These are phyloP conservation scores for Rhipidura dahli DNA, from an alignment of 2,113 vertebrate species.

Conservation along the genomic window DNA sequence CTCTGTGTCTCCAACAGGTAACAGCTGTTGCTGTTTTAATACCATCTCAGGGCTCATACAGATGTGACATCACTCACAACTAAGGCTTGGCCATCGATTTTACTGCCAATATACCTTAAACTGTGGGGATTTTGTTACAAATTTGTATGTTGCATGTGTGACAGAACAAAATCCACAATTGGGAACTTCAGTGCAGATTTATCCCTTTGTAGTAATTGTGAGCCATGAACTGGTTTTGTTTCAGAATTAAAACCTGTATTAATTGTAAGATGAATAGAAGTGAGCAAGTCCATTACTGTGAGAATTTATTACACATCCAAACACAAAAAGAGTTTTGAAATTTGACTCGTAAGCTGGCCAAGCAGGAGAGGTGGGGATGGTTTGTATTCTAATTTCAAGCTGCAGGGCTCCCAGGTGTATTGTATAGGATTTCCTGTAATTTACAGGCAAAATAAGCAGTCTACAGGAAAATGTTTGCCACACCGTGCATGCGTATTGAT, in stretches of 20 bases:
- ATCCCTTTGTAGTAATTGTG: slow-evolving; percentile 19
- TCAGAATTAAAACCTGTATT: slow-evolving; percentile 57
- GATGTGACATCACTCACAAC: slow-evolving; percentile 66
- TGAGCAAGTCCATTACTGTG: slow-evolving; percentile 31
- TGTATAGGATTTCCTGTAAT: slow-evolving; percentile 80
- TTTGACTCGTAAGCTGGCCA: slow-evolving; percentile 56
- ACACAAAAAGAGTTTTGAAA: slow-evolving; percentile 45
- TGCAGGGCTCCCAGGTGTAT: slow-evolving; percentile 78
- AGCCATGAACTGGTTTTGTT: slow-evolving; percentile 26
- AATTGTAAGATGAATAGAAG: slow-evolving; percentile 47
- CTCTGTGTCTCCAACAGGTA: slow-evolving; percentile 47
- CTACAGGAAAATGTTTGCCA: slow-evolving; percentile 73
- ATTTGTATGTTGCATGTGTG: slow-evolving; percentile 40
- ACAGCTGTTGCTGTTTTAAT: slow-evolving; percentile 71
- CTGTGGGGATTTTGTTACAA: slow-evolving; percentile 63
- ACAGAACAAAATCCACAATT: slow-evolving; percentile 49
- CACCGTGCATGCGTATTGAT: slow-evolving; percentile 75
- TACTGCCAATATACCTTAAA: slow-evolving; percentile 68
- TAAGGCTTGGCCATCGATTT: slow-evolving; percentile 55
- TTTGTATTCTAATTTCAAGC: slow-evolving; percentile 78
- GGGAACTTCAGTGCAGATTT: not conserved
- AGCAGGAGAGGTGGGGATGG: slow-evolving; percentile 66
- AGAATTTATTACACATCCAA: slow-evolving; percentile 52
- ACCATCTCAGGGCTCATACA: slow-evolving; percentile 51
- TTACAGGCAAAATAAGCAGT: slow-evolving; percentile 79